Conservation (phyloP, 2,888 invertebrate species). For the Heliconius cydno region DNA sequence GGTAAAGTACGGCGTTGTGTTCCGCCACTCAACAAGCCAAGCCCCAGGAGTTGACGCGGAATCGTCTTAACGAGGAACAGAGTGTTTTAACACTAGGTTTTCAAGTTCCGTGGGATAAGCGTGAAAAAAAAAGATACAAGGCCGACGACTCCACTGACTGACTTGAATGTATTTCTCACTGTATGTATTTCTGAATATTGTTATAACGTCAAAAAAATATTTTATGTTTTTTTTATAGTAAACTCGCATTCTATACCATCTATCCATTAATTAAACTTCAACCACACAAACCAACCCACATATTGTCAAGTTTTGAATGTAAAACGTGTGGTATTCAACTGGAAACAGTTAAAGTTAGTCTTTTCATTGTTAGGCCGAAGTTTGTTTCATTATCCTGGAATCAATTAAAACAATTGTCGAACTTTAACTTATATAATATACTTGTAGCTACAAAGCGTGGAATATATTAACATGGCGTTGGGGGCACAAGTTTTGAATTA, state of each 20-base stretch:
- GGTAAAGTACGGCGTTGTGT: too few relatives aligned
- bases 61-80: too few relatives aligned
- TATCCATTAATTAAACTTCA: neutral
- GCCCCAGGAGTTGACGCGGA: too few relatives aligned
- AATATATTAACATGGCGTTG: neutral
- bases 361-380: conserved; percentile 14
- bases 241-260: neutral
- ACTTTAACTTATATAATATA: neutral
- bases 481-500: neutral
- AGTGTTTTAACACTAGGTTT: too few relatives aligned
- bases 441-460: neutral
- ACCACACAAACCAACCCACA: neutral
- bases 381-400: conserved; percentile 14
- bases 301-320: conserved; percentile 3
- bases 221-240: too few relatives aligned
- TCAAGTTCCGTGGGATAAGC: too few relatives aligned
- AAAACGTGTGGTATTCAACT: conserved; percentile 2
- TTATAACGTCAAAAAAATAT: too few relatives aligned
- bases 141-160: too few relatives aligned
- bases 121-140: too few relatives aligned
- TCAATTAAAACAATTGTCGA: conserved; percentile 14
- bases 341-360: conserved; percentile 8
- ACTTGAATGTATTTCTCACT: too few relatives aligned
- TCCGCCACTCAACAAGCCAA: too few relatives aligned
- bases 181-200: too few relatives aligned